Percentiles rank a stretch among this genome's conserved stretches.
Conservation (phyloP, 2,113 vertebrate genomes). For the Candoia aspera region DNA sequence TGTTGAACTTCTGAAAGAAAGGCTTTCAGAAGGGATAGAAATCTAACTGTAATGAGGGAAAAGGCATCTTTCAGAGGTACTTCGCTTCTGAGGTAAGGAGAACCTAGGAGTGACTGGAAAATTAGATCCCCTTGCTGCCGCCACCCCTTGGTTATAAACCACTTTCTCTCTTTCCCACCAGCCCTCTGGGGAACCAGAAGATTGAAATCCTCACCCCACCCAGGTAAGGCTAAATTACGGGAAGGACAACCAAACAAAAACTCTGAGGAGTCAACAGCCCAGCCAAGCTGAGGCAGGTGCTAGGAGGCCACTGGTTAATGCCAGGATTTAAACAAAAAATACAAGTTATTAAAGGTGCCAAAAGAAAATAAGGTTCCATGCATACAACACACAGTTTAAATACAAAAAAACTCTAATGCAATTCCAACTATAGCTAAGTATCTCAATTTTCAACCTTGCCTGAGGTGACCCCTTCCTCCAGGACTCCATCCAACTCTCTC, state of each 20-base stretch:
- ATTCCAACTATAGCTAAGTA: not conserved
- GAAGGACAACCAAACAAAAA: not conserved
- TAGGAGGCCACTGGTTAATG: not conserved
- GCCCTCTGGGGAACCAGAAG: not conserved
- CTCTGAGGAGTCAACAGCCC: not conserved
- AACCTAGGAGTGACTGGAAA: not conserved
- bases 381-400: not conserved
- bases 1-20: not conserved
- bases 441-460: not conserved
- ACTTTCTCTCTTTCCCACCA: not conserved
- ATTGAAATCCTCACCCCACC: not conserved
- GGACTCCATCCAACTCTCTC: not conserved
- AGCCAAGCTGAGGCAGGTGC: not conserved
- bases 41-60: not conserved
- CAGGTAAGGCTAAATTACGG: not conserved
- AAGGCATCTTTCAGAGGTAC: not conserved
- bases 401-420: not conserved
- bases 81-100: not conserved
- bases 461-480: not conserved
- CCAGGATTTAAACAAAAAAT: not conserved
- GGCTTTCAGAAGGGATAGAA: not conserved
- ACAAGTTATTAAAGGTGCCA: not conserved
- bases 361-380: not conserved
- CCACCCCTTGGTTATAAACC: not conserved
- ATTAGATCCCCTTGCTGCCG: not conserved